Base-by-base conservation (phyloP, 1,140 invertebrate species). In the Drosophila bifasciata region DNA sequence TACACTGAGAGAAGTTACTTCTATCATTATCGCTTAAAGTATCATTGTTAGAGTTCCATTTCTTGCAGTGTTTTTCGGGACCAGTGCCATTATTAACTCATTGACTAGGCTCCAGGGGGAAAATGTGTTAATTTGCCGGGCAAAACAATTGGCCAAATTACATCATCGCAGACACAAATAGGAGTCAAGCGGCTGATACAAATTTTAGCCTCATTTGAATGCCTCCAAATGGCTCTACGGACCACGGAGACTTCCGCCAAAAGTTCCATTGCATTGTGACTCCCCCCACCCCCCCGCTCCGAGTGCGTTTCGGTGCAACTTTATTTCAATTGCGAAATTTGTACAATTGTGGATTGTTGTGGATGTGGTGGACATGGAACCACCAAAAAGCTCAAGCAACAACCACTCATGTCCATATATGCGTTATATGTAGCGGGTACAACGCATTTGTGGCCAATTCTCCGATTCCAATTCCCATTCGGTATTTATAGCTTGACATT, bases 401-500 rank as follows among this genome's bases (percentile, higher is more conserved):
- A 79, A 59, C 50, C 55, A 63, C 59, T 23, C 40, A 78, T 85
- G 76, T 80, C 80, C 80, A 85, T 85, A 85, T 85, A 86, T 85
- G 80, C 73, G 61, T 80, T 86, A 86, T 85, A 60, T 85, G 80
- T 85, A 85, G 66, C 80, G 79, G 52, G 19, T 25, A 60, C 46
- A 79, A 68, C 80, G 80, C 79, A 81, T 83, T 81, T 81, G 63
- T 49, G 79, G 79, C 78, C 79, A 84, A 84, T 84, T 84, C 64
- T 41, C 67, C 80, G 67, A 79, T 70, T 79, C 57, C 61, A 67
- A 84, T 76, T 68, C 79, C 79, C 75, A 83, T 85, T 79, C 76
- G 76, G 80, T 85, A 86, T 85, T 85, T 85, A 85, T 85, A 86
- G 81, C 81, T 51, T 86, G 81, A 86, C 81, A 86, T 86, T 86